Evolutionary conservation across 2,888 invertebrate genomes (phyloP).

Genomic region (Lamproptera curius): DNA sequence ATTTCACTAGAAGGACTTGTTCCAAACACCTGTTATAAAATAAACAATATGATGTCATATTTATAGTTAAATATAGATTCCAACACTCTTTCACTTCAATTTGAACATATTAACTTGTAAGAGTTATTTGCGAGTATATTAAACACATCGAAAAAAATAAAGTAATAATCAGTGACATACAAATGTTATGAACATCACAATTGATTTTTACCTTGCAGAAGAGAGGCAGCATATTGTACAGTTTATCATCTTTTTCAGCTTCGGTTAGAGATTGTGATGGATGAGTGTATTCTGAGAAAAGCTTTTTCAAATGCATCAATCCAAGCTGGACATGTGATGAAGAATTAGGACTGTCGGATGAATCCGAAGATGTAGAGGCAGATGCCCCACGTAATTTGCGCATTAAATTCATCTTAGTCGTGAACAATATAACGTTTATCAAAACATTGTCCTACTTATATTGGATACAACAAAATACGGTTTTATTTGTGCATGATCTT

Average conservation of each 20-base stretch:
- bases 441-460: slow-evolving; percentile 13
- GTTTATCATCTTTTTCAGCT: slow-evolving; percentile 91
- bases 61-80: too few species aligned
- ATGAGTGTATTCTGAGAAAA: slow-evolving; percentile 96
- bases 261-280: slow-evolving; percentile 89
- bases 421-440: slow-evolving; percentile 11
- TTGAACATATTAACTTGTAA: too few species aligned
- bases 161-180: too few species aligned
- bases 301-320: slow-evolving; percentile 96
- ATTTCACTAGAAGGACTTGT: slow-evolving; percentile 96
- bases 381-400: slow-evolving; percentile 87
- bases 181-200: too few species aligned
- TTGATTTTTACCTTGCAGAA: slow-evolving; percentile 97
- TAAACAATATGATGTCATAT: too few species aligned
- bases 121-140: too few species aligned
- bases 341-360: slow-evolving; percentile 78
- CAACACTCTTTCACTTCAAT: too few species aligned
- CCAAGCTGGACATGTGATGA: slow-evolving; percentile 92
- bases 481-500: slow-evolving; percentile 16
- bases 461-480: slow-evolving; percentile 2
- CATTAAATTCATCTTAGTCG: slow-evolving; percentile 90
- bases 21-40: slow-evolving; percentile 87
- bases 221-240: slow-evolving; percentile 98
- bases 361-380: slow-evolving; percentile 69
- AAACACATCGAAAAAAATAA: too few species aligned